Evolutionary conservation across 2,888 invertebrate species (phyloP).

Genomic region (Nycteola revayana): DNA sequence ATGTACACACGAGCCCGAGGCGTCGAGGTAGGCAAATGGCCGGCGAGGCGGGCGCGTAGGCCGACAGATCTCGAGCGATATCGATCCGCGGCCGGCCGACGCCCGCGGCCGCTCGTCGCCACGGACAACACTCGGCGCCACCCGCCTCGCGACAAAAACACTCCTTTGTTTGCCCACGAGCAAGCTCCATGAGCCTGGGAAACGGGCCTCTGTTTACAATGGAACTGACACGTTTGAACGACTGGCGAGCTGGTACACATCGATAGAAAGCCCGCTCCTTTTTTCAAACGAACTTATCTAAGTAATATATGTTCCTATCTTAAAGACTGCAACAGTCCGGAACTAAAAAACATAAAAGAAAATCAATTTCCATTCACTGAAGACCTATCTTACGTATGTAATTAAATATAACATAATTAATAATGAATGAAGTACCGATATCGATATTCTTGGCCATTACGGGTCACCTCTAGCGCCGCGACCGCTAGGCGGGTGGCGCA

Average conservation of each 20-base stretch:
- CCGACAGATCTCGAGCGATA: conserved; percentile 76
- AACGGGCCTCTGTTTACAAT: conserved; percentile 30
- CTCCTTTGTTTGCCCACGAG: conserved; percentile 72
- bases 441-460: conserved; percentile 33
- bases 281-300: conserved; percentile 1
- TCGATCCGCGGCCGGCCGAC: conserved; percentile 69
- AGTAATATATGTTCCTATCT: too few species aligned
- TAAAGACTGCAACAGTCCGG: too few species aligned
- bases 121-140: conserved; percentile 68
- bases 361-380: too few species aligned
- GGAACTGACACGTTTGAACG: conserved; percentile 31
- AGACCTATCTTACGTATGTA: conserved; percentile 3
- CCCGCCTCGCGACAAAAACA: conserved; percentile 76
- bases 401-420: conserved; percentile 13
- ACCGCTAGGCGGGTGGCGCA: conserved; percentile 74
- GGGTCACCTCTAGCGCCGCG: conserved; percentile 64
- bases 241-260: conserved; percentile 13
- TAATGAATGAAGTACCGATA: conserved; percentile 37
- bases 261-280: conserved; percentile 10
- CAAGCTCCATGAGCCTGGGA: conserved; percentile 27
- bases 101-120: conserved; percentile 59
- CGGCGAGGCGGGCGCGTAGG: conserved; percentile 78
- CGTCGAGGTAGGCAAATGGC: conserved; percentile 82
- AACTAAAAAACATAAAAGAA: too few species aligned
- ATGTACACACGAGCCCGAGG: conserved; percentile 80